phyloP scores from a whole-genome alignment of 2,113 vertebrate species.

The Nicator chloris region DNA sequence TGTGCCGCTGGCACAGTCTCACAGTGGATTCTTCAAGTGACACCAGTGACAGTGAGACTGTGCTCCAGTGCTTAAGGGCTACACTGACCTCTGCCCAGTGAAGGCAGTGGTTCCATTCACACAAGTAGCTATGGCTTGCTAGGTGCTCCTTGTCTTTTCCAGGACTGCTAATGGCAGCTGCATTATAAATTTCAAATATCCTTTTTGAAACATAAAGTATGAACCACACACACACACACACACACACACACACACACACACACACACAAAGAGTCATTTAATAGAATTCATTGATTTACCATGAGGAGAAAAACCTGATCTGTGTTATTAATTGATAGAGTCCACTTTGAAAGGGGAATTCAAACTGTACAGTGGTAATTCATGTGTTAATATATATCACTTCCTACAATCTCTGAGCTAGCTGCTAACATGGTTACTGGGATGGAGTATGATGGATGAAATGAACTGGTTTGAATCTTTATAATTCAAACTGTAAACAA shows the following conservation, averaged over 20 bases:
- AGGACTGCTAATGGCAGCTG: not conserved
- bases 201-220: not conserved
- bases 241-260: too few relatives aligned
- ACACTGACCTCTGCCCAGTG: not conserved
- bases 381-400: not conserved
- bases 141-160: not conserved
- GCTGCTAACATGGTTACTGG: not conserved
- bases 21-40: not conserved
- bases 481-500: not conserved
- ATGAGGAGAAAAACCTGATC: not conserved
- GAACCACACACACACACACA: not conserved
- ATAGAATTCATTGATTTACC: not conserved
- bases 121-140: not conserved
- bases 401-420: not conserved
- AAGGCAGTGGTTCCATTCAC: not conserved
- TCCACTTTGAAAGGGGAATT: not conserved
- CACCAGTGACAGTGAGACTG: not conserved
- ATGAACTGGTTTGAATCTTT: not conserved
- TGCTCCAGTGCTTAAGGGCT: not conserved
- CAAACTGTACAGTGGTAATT: not conserved
- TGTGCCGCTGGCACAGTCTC: not conserved
- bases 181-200: not conserved
- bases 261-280: accelerated
- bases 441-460: not conserved
- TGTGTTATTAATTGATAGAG: not conserved